Base-by-base conservation (phyloP, 2,888 invertebrate species). In the Ormyrus rosae region DNA sequence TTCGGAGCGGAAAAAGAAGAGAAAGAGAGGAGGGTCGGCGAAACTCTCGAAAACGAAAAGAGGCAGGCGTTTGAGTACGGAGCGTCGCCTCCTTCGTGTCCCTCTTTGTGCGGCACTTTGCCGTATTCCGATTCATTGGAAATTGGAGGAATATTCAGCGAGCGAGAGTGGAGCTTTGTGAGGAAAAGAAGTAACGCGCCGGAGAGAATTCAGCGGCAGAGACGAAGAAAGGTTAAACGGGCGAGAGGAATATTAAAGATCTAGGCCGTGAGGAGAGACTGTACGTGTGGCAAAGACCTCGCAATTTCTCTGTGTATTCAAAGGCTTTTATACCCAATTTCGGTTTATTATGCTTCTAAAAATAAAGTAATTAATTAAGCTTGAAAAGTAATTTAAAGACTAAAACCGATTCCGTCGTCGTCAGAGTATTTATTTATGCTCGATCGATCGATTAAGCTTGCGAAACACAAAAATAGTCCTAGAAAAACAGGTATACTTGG, bases 61-160 rank as follows among this genome's bases (percentile, higher is more conserved):
- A 72, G 60, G 50, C 51, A 48, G 83, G 84, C 84, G 86, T 85
- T 84, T 81, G 83, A 83, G 68, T 58, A 72, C 73, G 61, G 78
- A 48, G 19, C 60, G 72, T 81, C 84, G 82, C 82, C 82, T 84
- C 83, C 83, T 83, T 70, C 84, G 84, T 82, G 34, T 83, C 85
- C 87, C 87, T 87, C 90, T 90, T 90, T 90, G 90, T 71, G 73
- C 89, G 88, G 84, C 87, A 86, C 87, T 89, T 89, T 87, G 88
- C 87, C 89, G 87, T 90, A 90, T 90, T 90, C 90, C 90, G 87
- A 90, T 88, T 90, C 90, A 90, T 90, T 90, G 90, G 88, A 90
- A 90, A 90, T 90, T 90, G 89, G 89, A 89, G 89, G 88, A 88
- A 87, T 87, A 86, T 60, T 48, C 75, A 46, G 5, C 13, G n/a